These are phyloP conservation scores for Acrocephalus arundinaceus DNA, from an alignment of 2,113 vertebrate genomes.

Conservation along the genomic window DNA sequence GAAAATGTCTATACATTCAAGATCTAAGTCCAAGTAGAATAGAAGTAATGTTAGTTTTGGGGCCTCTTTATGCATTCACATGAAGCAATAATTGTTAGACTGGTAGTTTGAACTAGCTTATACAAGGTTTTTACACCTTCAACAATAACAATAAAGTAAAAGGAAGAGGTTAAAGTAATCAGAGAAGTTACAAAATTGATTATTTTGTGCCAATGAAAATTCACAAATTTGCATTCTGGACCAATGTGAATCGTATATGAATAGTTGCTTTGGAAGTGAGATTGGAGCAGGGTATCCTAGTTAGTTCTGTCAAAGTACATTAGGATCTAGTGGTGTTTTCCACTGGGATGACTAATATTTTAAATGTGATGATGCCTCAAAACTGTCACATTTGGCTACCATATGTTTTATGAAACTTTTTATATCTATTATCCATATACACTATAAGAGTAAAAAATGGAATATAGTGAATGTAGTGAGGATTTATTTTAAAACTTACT, in stretches of 20 bases:
- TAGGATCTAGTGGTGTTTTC: background rate
- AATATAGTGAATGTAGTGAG: background rate
- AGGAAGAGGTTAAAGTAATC: background rate
- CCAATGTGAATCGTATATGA: background rate
- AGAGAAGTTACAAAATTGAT: background rate
- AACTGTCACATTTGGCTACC: background rate
- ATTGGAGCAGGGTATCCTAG: background rate
- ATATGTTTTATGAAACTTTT: background rate
- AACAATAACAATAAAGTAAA: background rate
- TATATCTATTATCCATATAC: background rate
- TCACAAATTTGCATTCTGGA: background rate
- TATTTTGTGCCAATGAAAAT: background rate
- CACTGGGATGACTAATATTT: background rate
- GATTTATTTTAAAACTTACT: background rate
- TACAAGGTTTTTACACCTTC: background rate
- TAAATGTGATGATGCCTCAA: background rate
- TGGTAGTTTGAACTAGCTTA: background rate
- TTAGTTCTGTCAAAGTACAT: background rate
- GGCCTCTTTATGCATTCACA: background rate
- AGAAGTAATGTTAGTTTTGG: accelerated
- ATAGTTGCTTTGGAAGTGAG: background rate
- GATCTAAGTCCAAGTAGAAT: background rate
- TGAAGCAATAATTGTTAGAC: background rate
- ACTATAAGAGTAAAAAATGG: background rate
- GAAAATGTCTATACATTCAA: background rate